Percentiles rank a stretch among this genome's conserved stretches.
Evolutionary conservation across 2,797 vertebrate species (phyloP).

Genomic region (Bufotes viridis): DNA sequence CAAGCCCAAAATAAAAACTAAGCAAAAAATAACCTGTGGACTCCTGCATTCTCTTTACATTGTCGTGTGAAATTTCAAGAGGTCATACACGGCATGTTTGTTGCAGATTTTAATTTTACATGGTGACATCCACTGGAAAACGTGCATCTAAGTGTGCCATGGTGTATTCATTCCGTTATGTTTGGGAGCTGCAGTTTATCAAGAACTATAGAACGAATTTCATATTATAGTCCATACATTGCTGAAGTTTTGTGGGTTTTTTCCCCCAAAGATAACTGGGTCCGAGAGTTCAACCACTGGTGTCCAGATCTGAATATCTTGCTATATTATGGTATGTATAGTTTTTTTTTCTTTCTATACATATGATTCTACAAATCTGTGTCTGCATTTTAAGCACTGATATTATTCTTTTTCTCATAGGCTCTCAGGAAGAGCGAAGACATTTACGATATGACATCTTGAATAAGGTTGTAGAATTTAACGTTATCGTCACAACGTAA

Average conservation of each 20-base stretch:
- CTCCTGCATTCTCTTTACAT: no score
- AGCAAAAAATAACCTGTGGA: no score
- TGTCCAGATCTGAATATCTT: slow-evolving; percentile 89
- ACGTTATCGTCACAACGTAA: slow-evolving; percentile 96
- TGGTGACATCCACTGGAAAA: no score
- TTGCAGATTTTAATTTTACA: no score
- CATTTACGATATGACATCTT: slow-evolving; percentile 88
- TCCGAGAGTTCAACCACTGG: slow-evolving; percentile 91
- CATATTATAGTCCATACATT: not conserved
- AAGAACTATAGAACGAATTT: no score
- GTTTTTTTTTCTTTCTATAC: not conserved
- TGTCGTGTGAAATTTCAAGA: no score
- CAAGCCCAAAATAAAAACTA: no score
- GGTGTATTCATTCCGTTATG: no score
- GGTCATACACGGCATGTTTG: no score
- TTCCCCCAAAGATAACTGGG: slow-evolving; percentile 90
- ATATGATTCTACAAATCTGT: not conserved
- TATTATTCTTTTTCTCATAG: slow-evolving; percentile 69
- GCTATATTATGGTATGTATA: slow-evolving; percentile 88
- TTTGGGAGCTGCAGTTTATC: no score
- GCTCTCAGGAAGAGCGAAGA: slow-evolving; percentile 89
- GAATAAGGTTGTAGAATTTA: slow-evolving; percentile 80
- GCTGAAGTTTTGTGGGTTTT: slow-evolving; percentile 11
- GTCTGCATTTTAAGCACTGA: not conserved
- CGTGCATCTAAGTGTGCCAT: no score